Evolutionary conservation across 2,888 invertebrate genomes (phyloP), one percentile per base, ranked within the genome.

Genomic region (Phorcus lineatus): DNA sequence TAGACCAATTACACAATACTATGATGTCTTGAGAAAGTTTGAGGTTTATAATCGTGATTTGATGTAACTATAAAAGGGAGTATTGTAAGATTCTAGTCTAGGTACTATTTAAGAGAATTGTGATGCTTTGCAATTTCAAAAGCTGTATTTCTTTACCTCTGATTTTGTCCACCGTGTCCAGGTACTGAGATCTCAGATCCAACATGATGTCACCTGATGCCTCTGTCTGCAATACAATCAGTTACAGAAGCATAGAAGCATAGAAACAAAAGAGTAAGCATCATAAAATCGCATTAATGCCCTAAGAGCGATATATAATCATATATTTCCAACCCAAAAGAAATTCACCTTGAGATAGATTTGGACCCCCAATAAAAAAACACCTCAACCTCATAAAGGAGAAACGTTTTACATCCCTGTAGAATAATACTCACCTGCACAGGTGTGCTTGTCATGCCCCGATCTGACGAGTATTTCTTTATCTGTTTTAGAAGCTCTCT

Each of bases 101-200:
- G n/a, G n/a, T n/a, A n/a, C n/a, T n/a, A n/a, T n/a, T n/a, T n/a
- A n/a, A n/a, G n/a, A n/a, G n/a, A n/a, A n/a, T n/a, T n/a, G n/a
- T n/a, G n/a, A n/a, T n/a, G n/a, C n/a, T n/a, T n/a, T n/a, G n/a
- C n/a, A n/a, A n/a, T n/a, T n/a, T n/a, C 36, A 7, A 36, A 36
- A 4, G 7, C 36, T 2, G 36, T 36, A 36, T 36, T 36, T 36
- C 36, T 47, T 66, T 70, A 90, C 91, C 88, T 89, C 87, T 90
- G 31, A 91, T 91, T 77, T 90, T 90, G 57, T 83, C 83, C 13
- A 91, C 88, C 0, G 91, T 88, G 19, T 87, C 86, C 53, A 90
- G 55, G 81, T 91, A 91, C 40, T 90, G 89, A 3, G 84, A 84
- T 55, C 88, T 83, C 57, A 91, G 75, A 52, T 87, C 85, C 57